Evolutionary conservation across 2,888 invertebrate species (phyloP), one percentile per base, ranked within the genome.

Genomic region (Anthrax anthrax): DNA sequence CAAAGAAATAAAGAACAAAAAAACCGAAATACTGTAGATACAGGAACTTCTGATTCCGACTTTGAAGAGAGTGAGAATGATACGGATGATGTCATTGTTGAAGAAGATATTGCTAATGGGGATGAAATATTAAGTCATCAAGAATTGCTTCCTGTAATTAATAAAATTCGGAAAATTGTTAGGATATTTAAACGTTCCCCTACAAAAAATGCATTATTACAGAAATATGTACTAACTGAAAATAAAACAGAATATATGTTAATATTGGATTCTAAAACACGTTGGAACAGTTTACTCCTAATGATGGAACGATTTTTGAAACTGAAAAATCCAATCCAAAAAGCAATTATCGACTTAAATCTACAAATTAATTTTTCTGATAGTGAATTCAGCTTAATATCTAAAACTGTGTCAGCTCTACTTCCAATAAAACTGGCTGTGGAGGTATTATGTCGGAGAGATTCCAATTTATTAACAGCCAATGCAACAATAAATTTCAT

Each of bases 261-360:
- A 42, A 38, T 37, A 37, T 44, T 52, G 29, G 50, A 52, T 42
- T 50, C 46, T 40, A 47, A 48, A 49, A 53, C 51, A 27, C 43
- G 50, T 17, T 53, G 50, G 47, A 44, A 41, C 18, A 50, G 49
- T 43, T 45, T 52, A 32, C 37, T 43, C 19, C 18, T 42, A 16
- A 52, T 52, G 52, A 40, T 53, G 13, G 42, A 44, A 23, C 47
- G 48, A 50, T 52, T 50, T 43, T 40, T 42, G 36, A 34, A 40
- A 54, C 14, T 54, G 18, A 54, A 54, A 40, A 50, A 42, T 32
- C 52, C 51, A 49, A 47, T 52, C 18, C 27, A 45, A 41, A 55
- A 55, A 44, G 46, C 52, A 27, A 48, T 55, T 23, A 51, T 55
- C 42, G 52, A 52, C 46, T 18, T 54, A 17, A 48, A 45, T 39